Percentiles rank a stretch among this genome's conserved stretches.
Evolutionary conservation across 2,797 vertebrate species (phyloP).

Genomic region (Lacerta agilis): DNA sequence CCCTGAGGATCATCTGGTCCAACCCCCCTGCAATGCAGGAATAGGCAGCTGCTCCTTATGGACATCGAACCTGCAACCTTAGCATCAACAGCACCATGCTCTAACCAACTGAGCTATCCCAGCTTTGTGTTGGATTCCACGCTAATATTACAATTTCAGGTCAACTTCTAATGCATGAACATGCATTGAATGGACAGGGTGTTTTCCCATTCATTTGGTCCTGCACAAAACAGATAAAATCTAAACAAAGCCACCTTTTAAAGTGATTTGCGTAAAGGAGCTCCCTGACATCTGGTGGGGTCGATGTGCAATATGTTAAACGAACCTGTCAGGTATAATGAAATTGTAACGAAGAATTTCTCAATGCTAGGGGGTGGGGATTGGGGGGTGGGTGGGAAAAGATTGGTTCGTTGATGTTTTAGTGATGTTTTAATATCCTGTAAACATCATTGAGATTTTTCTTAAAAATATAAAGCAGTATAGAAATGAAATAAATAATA

Average conservation of each 20-base stretch:
- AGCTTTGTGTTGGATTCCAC: too few species aligned
- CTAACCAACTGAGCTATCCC: too few species aligned
- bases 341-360: background rate
- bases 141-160: background rate
- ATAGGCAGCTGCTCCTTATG: too few species aligned
- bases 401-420: background rate
- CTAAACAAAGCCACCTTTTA: background rate
- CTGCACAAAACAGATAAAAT: too few species aligned
- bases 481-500: too few species aligned
- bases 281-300: background rate
- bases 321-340: background rate
- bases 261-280: background rate
- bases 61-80: too few species aligned
- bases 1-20: background rate
- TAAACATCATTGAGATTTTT: too few species aligned
- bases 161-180: background rate
- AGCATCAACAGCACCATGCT: too few species aligned
- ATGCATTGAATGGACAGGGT: background rate
- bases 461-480: too few species aligned
- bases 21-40: too few species aligned
- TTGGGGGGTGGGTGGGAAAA: too few species aligned
- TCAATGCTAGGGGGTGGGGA: background rate
- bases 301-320: background rate
- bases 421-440: too few species aligned
- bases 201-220: background rate